Conservation (phyloP, 2,888 invertebrate species). For the Luffia ferchaultella region DNA sequence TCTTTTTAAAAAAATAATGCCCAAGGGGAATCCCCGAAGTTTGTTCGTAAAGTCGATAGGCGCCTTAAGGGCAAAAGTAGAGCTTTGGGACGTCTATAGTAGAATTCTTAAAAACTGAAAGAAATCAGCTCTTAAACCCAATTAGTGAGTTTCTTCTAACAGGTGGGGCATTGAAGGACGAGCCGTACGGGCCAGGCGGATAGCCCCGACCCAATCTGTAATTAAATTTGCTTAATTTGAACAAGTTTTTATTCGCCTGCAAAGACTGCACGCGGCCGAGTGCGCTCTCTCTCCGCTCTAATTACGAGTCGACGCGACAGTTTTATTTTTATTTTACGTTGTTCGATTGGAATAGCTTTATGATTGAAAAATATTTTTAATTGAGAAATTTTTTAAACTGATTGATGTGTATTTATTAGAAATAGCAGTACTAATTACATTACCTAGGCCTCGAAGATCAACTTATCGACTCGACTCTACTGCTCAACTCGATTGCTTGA, state of each 20-base stretch:
- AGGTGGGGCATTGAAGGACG: constrained; percentile 17
- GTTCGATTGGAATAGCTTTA: not conserved
- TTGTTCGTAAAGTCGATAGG: constrained; percentile 21
- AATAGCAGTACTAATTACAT: too few relatives aligned
- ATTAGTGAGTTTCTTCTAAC: constrained; percentile 20
- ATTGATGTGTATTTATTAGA: too few relatives aligned
- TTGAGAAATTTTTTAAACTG: too few relatives aligned
- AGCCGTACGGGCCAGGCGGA: constrained; percentile 5
- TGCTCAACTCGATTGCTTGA: too few relatives aligned
- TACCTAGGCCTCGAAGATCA: too few relatives aligned
- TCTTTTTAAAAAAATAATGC: not conserved
- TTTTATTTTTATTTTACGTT: not conserved
- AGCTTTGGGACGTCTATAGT: not conserved
- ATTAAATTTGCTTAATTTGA: constrained; percentile 24
- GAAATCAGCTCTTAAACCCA: constrained; percentile 20
- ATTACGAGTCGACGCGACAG: not conserved
- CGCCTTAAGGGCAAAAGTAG: too few relatives aligned
- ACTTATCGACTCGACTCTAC: too few relatives aligned
- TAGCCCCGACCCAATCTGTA: constrained; percentile 19
- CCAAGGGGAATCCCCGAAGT: constrained; percentile 9
- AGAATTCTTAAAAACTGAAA: constrained; percentile 4
- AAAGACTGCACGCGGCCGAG: not conserved
- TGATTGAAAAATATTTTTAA: too few relatives aligned
- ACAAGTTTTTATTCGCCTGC: constrained; percentile 20
- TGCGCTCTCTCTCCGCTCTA: not conserved